Conservation (phyloP, 2,113 vertebrate genomes). For the Eptesicus fuscus region DNA sequence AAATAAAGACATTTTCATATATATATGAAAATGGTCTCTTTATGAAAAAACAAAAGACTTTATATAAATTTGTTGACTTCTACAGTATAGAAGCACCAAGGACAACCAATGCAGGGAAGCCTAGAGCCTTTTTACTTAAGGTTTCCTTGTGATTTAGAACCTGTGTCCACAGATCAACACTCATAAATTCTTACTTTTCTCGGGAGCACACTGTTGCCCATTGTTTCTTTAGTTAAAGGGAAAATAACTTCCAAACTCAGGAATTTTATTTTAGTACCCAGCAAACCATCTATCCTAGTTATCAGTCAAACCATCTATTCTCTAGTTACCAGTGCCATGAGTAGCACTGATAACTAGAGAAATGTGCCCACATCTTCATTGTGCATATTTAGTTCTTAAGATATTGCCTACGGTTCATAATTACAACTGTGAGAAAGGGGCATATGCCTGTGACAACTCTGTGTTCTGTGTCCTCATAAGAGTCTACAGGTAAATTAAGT, state of each 20-base stretch:
- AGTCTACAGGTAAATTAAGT: not conserved
- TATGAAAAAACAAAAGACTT: not conserved
- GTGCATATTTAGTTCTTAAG: not conserved
- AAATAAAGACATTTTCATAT: too few relatives aligned
- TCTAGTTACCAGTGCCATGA: not conserved
- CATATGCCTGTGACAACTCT: not conserved
- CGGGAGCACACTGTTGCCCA: not conserved
- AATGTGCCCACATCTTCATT: not conserved
- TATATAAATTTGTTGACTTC: not conserved
- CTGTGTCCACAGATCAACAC: not conserved
- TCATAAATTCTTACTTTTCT: not conserved
- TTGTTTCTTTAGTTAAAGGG: not conserved
- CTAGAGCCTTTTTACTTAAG: too few relatives aligned
- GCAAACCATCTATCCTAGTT: not conserved
- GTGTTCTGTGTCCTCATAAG: not conserved
- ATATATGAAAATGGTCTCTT: not conserved
- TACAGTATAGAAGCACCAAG: not conserved
- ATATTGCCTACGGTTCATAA: not conserved
- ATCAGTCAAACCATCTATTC: too few relatives aligned
- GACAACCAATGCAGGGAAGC: not conserved
- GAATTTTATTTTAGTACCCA: not conserved
- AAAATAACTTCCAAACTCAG: not conserved
- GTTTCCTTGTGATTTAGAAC: not conserved
- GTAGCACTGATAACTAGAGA: not conserved
- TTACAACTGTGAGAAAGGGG: not conserved